These are phyloP conservation scores for Yponomeuta cagnagella DNA, from an alignment of 2,888 invertebrate genomes.

Conservation along the genomic window DNA sequence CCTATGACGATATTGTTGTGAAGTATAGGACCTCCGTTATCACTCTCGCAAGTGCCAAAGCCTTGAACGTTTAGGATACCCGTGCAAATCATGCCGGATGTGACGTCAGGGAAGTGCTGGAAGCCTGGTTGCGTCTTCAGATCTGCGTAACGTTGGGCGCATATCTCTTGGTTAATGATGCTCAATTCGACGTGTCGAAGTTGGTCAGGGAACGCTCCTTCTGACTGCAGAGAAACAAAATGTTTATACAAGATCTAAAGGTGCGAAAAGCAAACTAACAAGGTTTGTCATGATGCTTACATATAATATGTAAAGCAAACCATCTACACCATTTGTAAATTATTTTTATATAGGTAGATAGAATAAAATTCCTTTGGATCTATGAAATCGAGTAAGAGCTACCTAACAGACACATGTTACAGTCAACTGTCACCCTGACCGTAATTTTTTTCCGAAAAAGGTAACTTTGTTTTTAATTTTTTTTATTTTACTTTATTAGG, in stretches of 20 bases:
- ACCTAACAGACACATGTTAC: no score
- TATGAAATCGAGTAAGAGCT: no score
- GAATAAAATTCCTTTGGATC: no score
- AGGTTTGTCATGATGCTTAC: background rate
- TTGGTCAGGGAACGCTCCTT: background rate
- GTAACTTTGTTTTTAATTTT: no score
- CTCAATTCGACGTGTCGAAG: no score
- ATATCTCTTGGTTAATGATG: no score
- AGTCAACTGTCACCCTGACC: background rate
- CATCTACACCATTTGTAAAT: background rate
- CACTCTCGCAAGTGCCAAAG: conserved; percentile 31
- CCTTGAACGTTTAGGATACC: conserved; percentile 23
- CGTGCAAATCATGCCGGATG: conserved; percentile 29
- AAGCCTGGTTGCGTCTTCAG: background rate
- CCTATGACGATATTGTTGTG: conserved; percentile 45
- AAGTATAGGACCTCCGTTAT: conserved; percentile 48
- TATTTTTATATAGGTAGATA: no score
- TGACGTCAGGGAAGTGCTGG: conserved; percentile 19
- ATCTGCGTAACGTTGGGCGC: no score
- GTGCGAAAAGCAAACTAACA: background rate
- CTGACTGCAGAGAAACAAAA: background rate
- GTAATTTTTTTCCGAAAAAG: no score
- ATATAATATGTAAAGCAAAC: background rate
- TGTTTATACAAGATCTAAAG: background rate
- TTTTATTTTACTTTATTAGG: no score